A percentile compares a stretch with the other conserved stretches of the same genome.
phyloP scores from a whole-genome alignment of 2,797 vertebrate genomes.

The Margarornis squamiger region DNA sequence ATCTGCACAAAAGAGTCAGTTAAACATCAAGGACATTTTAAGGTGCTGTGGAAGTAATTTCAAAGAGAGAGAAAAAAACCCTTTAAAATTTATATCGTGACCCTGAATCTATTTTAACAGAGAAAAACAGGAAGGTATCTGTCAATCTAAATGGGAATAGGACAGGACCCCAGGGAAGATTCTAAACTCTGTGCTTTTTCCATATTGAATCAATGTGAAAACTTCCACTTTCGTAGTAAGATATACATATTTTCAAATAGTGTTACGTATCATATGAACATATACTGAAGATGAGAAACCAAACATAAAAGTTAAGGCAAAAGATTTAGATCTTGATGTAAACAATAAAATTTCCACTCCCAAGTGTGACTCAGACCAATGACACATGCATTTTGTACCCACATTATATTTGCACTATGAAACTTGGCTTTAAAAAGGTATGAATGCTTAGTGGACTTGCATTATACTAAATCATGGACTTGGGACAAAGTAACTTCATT shows the following conservation, averaged over 20 bases:
- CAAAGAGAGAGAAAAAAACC: neutral
- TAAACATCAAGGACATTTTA: constrained; percentile 24
- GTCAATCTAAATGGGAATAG: neutral
- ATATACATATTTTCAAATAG: neutral
- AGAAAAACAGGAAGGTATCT: neutral
- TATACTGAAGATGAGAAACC: neutral
- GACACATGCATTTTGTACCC: neutral
- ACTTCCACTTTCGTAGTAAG: neutral
- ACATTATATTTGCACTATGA: neutral
- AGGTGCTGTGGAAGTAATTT: neutral
- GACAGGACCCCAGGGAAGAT: constrained; percentile 5
- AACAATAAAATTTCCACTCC: neutral
- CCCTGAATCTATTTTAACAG: constrained; percentile 26
- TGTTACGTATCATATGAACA: neutral
- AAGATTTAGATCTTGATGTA: neutral
- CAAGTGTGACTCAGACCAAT: neutral
- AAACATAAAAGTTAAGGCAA: neutral
- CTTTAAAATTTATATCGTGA: neutral
- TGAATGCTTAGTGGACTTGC: neutral
- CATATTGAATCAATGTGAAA: neutral
- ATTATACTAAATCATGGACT: neutral
- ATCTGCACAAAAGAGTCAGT: neutral
- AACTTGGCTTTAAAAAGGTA: neutral
- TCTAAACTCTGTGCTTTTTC: neutral
- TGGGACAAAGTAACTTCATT: neutral